phyloP scores from a whole-genome alignment of 2,888 invertebrate species.

The Lymantria dispar region DNA sequence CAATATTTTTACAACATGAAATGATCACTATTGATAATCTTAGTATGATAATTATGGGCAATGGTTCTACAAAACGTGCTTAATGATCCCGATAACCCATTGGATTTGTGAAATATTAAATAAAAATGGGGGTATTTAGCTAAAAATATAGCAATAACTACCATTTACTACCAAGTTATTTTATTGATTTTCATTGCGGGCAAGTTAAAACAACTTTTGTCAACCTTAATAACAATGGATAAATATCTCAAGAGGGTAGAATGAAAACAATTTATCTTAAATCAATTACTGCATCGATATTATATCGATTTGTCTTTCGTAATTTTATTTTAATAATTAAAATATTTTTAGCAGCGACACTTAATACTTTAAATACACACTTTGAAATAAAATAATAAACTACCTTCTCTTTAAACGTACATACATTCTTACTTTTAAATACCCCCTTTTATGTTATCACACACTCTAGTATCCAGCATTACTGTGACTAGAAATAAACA shows the following conservation, averaged over 20 bases:
- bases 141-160: too few species aligned
- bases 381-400: neutral
- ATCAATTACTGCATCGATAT: too few species aligned
- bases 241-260: too few species aligned
- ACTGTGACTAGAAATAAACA: slow-evolving; percentile 72
- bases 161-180: too few species aligned
- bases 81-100: slow-evolving; percentile 30
- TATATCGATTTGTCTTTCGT: too few species aligned
- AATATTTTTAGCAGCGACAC: neutral
- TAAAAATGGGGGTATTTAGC: slow-evolving; percentile 11
- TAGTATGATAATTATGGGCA: slow-evolving; percentile 29
- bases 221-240: too few species aligned
- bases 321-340: slow-evolving; percentile 7
- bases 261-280: too few species aligned
- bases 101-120: slow-evolving; percentile 22
- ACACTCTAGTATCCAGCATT: slow-evolving; percentile 61
- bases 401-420: slow-evolving; percentile 2
- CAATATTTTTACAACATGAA: slow-evolving; percentile 51
- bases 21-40: slow-evolving; percentile 45
- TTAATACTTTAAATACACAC: too few species aligned
- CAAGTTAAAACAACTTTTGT: too few species aligned
- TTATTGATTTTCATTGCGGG: too few species aligned
- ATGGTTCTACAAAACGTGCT: slow-evolving; percentile 18
- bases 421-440: too few species aligned
- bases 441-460: slow-evolving; percentile 4